Evolutionary conservation across 2,797 vertebrate genomes (phyloP).

Genomic region (Halcyon chelicuti): DNA sequence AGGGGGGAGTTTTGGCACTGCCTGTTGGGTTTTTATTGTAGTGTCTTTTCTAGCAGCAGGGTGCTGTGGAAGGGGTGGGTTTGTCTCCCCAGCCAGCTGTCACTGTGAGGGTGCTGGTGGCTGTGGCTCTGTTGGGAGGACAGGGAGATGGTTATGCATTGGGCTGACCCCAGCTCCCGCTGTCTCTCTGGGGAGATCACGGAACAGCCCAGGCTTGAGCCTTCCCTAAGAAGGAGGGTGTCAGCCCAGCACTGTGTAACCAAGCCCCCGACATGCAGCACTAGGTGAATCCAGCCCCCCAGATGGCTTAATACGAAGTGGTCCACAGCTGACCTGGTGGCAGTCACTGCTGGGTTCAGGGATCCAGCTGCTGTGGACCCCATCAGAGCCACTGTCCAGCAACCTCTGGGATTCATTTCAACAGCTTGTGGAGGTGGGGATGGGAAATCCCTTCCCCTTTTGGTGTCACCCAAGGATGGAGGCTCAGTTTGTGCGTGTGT

Average conservation of each 20-base stretch:
- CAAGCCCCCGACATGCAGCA: background rate
- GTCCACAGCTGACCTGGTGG: fast-evolving
- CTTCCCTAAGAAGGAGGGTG: fast-evolving
- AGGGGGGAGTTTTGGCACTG: background rate
- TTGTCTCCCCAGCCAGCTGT: background rate
- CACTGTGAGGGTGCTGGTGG: background rate
- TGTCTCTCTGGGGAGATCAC: background rate
- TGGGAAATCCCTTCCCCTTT: background rate
- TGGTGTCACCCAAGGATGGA: background rate
- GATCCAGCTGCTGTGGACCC: fast-evolving
- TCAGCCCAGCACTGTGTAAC: background rate
- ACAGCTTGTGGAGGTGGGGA: fast-evolving
- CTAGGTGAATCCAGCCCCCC: background rate
- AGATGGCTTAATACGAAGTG: background rate
- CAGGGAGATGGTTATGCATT: background rate
- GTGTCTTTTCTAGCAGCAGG: background rate
- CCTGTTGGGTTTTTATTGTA: background rate
- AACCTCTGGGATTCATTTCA: fast-evolving
- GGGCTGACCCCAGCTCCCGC: background rate
- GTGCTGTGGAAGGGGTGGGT: background rate
- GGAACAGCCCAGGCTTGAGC: background rate
- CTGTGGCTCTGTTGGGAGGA: background rate
- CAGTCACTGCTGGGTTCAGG: background rate
- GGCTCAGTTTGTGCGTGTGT: background rate
- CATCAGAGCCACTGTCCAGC: background rate